phyloP scores from a whole-genome alignment of 2,888 invertebrate genomes.

The Automeris io region DNA sequence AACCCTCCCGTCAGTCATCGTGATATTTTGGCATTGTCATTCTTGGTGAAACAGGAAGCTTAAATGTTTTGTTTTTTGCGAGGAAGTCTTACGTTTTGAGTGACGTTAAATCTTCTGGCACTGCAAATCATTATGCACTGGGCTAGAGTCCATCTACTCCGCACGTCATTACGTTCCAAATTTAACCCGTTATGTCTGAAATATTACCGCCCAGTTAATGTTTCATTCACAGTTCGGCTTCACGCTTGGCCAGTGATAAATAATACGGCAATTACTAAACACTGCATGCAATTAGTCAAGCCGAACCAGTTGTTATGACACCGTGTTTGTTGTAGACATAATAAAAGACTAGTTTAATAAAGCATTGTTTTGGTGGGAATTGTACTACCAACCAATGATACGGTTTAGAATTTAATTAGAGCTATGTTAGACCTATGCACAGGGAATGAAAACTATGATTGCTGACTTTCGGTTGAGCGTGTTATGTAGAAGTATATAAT shows the following conservation, averaged over 20 bases:
- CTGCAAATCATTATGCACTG: slow-evolving; percentile 38
- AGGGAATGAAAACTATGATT: not conserved
- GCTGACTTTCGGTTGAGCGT: no score
- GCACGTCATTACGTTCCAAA: slow-evolving; percentile 49
- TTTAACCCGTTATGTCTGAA: slow-evolving; percentile 50
- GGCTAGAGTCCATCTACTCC: slow-evolving; percentile 37
- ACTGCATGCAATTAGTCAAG: slow-evolving; percentile 13
- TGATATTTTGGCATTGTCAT: slow-evolving; percentile 38
- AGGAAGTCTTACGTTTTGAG: slow-evolving; percentile 36
- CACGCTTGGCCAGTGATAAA: slow-evolving; percentile 22
- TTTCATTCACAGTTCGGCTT: slow-evolving; percentile 30
- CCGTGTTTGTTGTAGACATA: not conserved
- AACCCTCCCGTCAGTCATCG: slow-evolving; percentile 40
- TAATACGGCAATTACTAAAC: slow-evolving; percentile 20
- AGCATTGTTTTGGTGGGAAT: not conserved
- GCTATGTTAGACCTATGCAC: not conserved
- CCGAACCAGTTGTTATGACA: slow-evolving; percentile 2
- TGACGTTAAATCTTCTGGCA: slow-evolving; percentile 23
- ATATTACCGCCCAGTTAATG: slow-evolving; percentile 42
- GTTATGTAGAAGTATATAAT: no score
- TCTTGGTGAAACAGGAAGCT: slow-evolving; percentile 41
- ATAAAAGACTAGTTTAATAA: not conserved
- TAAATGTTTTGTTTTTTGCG: slow-evolving; percentile 27
- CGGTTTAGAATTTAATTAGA: no score
- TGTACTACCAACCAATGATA: no score